Percentiles rank a stretch among this genome's conserved stretches.
These are phyloP conservation scores for Phrynocephalus guinanensis DNA, from an alignment of 2,797 vertebrate genomes.

Conservation along the genomic window DNA sequence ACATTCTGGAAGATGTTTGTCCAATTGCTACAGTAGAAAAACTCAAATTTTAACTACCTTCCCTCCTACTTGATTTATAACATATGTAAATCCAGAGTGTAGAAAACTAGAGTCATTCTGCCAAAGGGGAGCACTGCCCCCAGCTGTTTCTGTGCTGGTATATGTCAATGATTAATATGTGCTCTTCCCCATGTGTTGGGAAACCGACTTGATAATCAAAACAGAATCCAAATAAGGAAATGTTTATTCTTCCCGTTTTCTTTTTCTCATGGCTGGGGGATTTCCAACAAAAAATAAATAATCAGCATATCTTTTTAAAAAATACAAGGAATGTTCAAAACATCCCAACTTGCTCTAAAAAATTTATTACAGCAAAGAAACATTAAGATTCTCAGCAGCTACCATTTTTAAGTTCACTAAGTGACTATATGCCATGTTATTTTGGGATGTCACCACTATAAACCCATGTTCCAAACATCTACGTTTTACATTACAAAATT, in stretches of 20 bases:
- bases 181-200: neutral
- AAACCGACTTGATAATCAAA: neutral
- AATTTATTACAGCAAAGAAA: neutral
- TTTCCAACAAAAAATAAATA: neutral
- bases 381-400: neutral
- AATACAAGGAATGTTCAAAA: neutral
- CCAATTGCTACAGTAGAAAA: conserved; percentile 14
- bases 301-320: neutral
- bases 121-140: neutral
- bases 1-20: neutral
- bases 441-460: neutral
- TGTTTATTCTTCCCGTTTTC: neutral
- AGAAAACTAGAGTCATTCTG: neutral
- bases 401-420: neutral
- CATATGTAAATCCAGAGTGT: neutral
- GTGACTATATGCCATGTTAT: neutral
- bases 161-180: neutral
- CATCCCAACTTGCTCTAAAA: neutral
- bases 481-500: neutral
- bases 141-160: neutral
- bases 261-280: neutral
- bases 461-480: neutral
- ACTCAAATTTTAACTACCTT: neutral
- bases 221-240: conserved; percentile 9
- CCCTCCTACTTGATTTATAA: neutral